phyloP scores from a whole-genome alignment of 2,888 invertebrate genomes.

The Oscheius sp. region DNA sequence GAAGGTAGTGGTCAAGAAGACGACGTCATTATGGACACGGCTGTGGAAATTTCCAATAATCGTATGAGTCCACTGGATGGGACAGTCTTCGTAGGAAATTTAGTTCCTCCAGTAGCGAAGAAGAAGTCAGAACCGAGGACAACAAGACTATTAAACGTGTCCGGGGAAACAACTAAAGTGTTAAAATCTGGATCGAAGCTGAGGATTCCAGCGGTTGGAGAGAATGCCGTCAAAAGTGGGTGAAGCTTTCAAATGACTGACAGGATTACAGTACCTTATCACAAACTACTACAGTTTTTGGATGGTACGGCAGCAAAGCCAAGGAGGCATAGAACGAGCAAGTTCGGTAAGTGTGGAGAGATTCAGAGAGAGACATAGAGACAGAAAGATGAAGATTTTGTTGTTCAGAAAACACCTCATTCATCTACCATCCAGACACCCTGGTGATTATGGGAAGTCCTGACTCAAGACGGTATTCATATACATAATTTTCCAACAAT shows the following conservation, averaged over 20 bases:
- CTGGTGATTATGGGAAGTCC: background rate
- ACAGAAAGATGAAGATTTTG: background rate
- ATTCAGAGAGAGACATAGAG: too few species aligned
- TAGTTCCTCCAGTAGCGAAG: background rate
- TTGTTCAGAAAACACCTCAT: background rate
- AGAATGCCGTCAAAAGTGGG: slow-evolving; percentile 2
- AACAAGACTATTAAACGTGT: background rate
- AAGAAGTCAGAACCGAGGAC: too few species aligned
- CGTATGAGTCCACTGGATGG: background rate
- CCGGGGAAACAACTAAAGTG: background rate
- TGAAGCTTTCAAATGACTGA: background rate
- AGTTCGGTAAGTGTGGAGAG: too few species aligned
- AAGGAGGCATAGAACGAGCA: too few species aligned
- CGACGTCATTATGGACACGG: slow-evolving; percentile 8
- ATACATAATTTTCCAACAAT: too few species aligned
- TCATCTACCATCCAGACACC: background rate
- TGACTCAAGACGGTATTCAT: background rate
- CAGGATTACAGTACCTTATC: background rate
- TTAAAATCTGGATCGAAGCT: background rate
- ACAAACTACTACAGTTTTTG: background rate
- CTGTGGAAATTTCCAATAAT: background rate
- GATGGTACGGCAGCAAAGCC: background rate
- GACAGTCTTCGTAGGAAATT: slow-evolving; percentile 1
- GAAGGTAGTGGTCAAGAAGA: slow-evolving; percentile 11
- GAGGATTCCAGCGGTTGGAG: background rate